Evolutionary conservation across 1,140 invertebrate genomes (phyloP).

Genomic region (Heliothis virescens): DNA sequence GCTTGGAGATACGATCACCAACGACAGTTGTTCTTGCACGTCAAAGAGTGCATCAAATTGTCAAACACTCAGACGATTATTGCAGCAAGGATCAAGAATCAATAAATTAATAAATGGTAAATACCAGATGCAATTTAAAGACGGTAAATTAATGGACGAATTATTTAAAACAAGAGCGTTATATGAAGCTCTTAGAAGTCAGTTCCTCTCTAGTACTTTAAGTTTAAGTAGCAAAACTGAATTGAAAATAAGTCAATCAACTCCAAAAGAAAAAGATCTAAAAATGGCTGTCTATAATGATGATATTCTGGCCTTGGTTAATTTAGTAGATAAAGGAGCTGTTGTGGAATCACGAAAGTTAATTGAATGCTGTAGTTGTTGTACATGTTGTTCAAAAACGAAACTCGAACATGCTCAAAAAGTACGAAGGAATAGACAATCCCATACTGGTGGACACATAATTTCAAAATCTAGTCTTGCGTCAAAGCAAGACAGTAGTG

Average conservation of each 20-base stretch:
- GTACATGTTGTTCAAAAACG: constrained; percentile 57
- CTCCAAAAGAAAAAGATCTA: constrained; percentile 18
- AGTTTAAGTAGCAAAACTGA: constrained; percentile 55
- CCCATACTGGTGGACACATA: constrained; percentile 10
- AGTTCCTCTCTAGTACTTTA: constrained; percentile 62
- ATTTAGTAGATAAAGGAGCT: constrained; percentile 65
- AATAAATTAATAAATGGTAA: constrained; percentile 63
- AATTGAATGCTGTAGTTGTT: constrained; percentile 68
- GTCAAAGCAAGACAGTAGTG: constrained; percentile 2
- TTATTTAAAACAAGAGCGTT: constrained; percentile 68
- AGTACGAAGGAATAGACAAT: constrained; percentile 39
- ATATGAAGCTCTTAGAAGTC: constrained; percentile 67
- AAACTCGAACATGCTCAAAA: constrained; percentile 40
- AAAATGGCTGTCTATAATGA: constrained; percentile 27
- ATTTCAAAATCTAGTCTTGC: constrained; percentile 42
- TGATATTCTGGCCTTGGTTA: constrained; percentile 60
- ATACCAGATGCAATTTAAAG: constrained; percentile 61
- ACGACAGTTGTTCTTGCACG: constrained; percentile 59
- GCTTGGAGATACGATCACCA: constrained; percentile 8
- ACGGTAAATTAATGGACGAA: constrained; percentile 65
- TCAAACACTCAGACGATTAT: constrained; percentile 55
- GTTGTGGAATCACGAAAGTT: constrained; percentile 54
- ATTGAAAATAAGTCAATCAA: constrained; percentile 49
- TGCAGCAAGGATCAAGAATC: constrained; percentile 59
- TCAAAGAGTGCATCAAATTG: constrained; percentile 60